Evolutionary conservation across 2,888 invertebrate genomes (phyloP).

Genomic region (Ommatoiulus sabulosus): DNA sequence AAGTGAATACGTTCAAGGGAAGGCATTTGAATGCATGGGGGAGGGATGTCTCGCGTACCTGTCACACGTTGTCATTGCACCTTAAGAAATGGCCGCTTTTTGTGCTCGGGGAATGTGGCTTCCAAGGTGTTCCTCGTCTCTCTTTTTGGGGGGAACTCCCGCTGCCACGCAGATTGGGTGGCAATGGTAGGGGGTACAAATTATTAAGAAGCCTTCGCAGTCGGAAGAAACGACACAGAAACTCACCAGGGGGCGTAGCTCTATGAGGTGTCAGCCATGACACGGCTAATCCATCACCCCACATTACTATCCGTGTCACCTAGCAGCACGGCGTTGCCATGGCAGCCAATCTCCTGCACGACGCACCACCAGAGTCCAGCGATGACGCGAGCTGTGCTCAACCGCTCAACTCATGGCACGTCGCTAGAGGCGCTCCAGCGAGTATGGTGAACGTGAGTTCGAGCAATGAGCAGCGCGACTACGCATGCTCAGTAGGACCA

Average conservation of each 20-base stretch:
- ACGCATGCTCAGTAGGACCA: background rate
- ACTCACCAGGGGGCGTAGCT: constrained; percentile 54
- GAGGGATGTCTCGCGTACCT: constrained; percentile 43
- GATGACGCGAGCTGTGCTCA: background rate
- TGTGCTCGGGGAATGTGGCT: constrained; percentile 33
- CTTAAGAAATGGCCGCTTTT: background rate
- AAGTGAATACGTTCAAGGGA: constrained; percentile 25
- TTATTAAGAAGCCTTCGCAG: constrained; percentile 48
- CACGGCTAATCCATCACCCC: constrained; percentile 53
- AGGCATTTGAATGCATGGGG: background rate
- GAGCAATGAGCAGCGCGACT: background rate
- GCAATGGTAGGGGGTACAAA: constrained; percentile 41
- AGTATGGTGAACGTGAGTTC: too few species aligned
- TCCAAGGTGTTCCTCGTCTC: constrained; percentile 51
- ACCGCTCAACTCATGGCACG: background rate
- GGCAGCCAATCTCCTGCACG: constrained; percentile 2
- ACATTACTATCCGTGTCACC: constrained; percentile 3
- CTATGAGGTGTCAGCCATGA: constrained; percentile 55
- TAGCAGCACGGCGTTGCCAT: constrained; percentile 6
- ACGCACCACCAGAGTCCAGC: background rate
- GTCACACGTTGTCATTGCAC: constrained; percentile 36
- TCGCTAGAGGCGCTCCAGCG: too few species aligned
- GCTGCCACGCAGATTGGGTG: constrained; percentile 50
- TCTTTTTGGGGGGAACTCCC: constrained; percentile 16
- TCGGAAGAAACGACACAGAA: constrained; percentile 54